Conservation (phyloP, 2,113 vertebrate species). For the Copsychus sechellarum region DNA sequence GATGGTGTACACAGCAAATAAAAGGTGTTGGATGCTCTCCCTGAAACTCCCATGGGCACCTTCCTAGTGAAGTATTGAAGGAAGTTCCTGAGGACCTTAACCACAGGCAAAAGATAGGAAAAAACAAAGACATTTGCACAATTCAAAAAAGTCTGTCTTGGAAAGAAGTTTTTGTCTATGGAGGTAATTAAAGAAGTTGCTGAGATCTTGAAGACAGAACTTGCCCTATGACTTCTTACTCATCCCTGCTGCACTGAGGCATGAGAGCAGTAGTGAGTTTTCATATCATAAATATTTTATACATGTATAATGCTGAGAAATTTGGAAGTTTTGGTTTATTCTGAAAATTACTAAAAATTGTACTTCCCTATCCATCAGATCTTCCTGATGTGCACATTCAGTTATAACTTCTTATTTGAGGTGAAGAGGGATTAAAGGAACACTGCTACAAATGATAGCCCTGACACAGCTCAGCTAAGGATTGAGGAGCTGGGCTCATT, state of each 20-base stretch:
- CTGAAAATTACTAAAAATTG: neutral
- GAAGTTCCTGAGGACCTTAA: neutral
- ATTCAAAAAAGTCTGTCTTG: neutral
- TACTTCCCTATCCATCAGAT: neutral
- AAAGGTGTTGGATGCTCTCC: neutral
- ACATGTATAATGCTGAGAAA: neutral
- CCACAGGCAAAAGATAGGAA: neutral
- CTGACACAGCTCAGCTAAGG: neutral
- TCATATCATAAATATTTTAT: neutral
- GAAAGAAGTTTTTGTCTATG: neutral
- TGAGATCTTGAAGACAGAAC: neutral
- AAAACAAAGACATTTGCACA: neutral
- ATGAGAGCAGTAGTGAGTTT: neutral
- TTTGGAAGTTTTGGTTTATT: neutral
- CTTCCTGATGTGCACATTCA: neutral
- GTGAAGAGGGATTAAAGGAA: neutral
- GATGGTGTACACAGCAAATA: neutral
- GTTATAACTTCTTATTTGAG: neutral
- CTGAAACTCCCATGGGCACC: neutral
- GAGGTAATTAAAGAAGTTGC: neutral
- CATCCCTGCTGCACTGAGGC: neutral
- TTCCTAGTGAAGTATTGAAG: neutral
- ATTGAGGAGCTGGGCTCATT: neutral
- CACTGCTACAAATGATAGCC: neutral
- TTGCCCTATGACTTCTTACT: neutral